These are phyloP conservation scores for pig (Sus scrofa) DNA, from an alignment of 2,113 vertebrate genomes.

Conservation along the genomic window T2T-Sscrofa CM000820.6:54344501-54345000, in stretches of 20 bases:
- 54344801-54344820: background rate
- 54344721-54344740: background rate
- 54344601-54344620: rapidly evolving
- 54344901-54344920: rapidly evolving
- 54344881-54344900: background rate
- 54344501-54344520: too few relatives aligned
- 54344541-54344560: background rate
- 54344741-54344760: rapidly evolving
- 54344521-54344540: background rate
- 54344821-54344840: background rate
- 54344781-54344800: background rate
- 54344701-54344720: background rate
- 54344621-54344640: rapidly evolving
- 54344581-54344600: background rate
- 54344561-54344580: background rate
- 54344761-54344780: too few relatives aligned
- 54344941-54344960: background rate
- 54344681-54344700: too few relatives aligned
- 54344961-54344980: background rate
- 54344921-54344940: background rate
- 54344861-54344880: background rate
- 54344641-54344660: background rate
- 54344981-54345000: background rate
- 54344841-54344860: rapidly evolving
- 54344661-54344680: background rate